Evolutionary conservation across 2,113 vertebrate species (phyloP), one percentile per base, ranked within the genome.

Genomic region (Perca flavescens): DNA sequence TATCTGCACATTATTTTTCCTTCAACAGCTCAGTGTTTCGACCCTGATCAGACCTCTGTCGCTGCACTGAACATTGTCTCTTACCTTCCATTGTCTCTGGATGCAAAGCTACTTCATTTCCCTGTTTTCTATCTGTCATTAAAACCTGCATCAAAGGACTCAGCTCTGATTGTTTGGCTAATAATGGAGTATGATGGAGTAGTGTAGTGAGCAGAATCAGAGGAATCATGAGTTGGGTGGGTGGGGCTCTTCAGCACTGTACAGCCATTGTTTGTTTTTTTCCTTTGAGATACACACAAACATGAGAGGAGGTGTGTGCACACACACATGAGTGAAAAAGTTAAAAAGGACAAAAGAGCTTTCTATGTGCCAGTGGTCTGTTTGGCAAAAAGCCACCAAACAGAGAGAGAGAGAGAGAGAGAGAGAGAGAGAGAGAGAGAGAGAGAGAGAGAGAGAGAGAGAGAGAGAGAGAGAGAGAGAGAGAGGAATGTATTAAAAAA

Each of bases 201-300:
- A 50, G 76, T 14, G 14, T 70, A 76, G 79, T 74, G 85, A 90
- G 80, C 69, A 88, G 72, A 85, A 65, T 86, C 85, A 85, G 63
- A 86, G 69, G 77, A 86, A 88, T 91, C 89, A 93, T 91, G 91
- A 84, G 90, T 85, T 84, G 79, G 90, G 81, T 86, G 77, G 86
- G 89, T 71, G 93, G 95, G 95, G 83, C 94, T 96, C 92, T 93
- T 82, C 91, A 94, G 95, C 93, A 96, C 94, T 96, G 92, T 95
- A 86, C 93, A 91, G 89, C 93, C 94, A 94, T 95, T 96, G 93
- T 96, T 88, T 81, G 64, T 60, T 58, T 81, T 80, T 53, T 36
- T 0, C 66, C 68, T 86, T 79, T 70, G 57, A 79, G 92, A 89
- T 73, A 80, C 84, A 86, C 92, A 93, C 77, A 86, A 87, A 86